phyloP scores from a whole-genome alignment of 2,113 vertebrate genomes.

The Platichthys stellatus region DNA sequence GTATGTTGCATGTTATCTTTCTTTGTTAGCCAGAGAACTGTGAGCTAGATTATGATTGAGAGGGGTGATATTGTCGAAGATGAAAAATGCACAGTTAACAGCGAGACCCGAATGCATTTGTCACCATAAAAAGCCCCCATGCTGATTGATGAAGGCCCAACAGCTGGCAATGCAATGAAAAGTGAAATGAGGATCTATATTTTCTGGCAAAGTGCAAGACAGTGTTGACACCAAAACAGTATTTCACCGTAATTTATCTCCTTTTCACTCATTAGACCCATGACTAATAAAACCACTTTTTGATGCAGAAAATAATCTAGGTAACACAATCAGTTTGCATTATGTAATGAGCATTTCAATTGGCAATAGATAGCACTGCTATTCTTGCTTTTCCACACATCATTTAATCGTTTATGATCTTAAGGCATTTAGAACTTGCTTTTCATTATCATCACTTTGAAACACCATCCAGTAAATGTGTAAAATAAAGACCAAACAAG shows the following conservation, averaged over 20 bases:
- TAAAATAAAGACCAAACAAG: conserved; percentile 9
- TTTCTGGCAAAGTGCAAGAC: conserved; percentile 52
- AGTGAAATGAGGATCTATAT: conserved; percentile 68
- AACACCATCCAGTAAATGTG: conserved; percentile 7
- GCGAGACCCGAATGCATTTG: conserved; percentile 68
- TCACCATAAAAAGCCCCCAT: conserved; percentile 61
- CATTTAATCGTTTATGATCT: conserved; percentile 11
- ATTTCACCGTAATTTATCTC: conserved; percentile 48
- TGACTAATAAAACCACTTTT: conserved; percentile 32
- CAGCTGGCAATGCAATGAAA: conserved; percentile 71
- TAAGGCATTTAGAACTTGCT: conserved; percentile 27
- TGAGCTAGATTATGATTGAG: conserved; percentile 59
- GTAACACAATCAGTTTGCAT: conserved; percentile 32
- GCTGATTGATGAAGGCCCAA: conserved; percentile 70
- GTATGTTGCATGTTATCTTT: conserved; percentile 34
- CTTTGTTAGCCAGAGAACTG: conserved; percentile 38
- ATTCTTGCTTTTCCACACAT: background rate
- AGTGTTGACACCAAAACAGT: conserved; percentile 29
- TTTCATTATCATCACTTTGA: conserved; percentile 48
- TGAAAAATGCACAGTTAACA: conserved; percentile 73
- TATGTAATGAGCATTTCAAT: conserved; percentile 28
- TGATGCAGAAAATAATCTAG: conserved; percentile 19
- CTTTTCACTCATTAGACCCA: conserved; percentile 46
- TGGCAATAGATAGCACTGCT: conserved; percentile 14
- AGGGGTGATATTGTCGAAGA: conserved; percentile 55